Base-by-base conservation (phyloP, 2,113 vertebrate species). In the Zootoca vivipara region DNA sequence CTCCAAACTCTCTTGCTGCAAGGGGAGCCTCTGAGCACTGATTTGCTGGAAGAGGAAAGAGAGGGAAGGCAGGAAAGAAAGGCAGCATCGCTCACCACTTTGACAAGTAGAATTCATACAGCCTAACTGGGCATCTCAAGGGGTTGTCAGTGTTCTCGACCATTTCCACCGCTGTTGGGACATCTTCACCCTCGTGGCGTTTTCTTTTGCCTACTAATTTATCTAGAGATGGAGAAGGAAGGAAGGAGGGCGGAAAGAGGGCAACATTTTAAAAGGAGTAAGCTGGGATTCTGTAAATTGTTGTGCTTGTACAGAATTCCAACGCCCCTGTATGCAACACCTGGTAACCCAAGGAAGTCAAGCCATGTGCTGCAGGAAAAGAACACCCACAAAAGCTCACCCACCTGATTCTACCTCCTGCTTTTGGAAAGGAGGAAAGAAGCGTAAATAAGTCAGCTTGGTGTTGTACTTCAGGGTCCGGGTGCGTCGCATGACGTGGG, bases 21-120 rank as follows among this genome's bases (percentile, higher is more conserved):
- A 35, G 33, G 6, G 12, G 35, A 6, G 12, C 56, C 26, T 24
- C 69, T 2, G 7, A 28, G 16, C 18, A 40, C 6, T 10, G 15
- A 30, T n/a, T 30, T 52, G 28, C 22, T 33, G 64, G 38, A 42
- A 52, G 13, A 75, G 62, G 24, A 6, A 40, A 0, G 78, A 1
- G 7, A 33, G 7, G n/a, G 7, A 24, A 38, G 58, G 58, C 18
- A 62, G 58, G n/a, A 73, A 73, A 73, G 35, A 73, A 33, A 38
- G n/a, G 72, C 18, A 35, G 18, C 16, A 4, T 10, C 35, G 95
- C 97, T 95, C 90, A 98, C 99, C 99, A 99, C 95, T 99, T 99
- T 35, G 98, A 99, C 85, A 99, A 96, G 96, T 99, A 99, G 91
- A 99, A 99, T 91, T 99, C 99, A 72, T 99, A 99, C 16, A 99